Percentiles rank a stretch among this genome's conserved stretches.
phyloP scores from a whole-genome alignment of 2,113 vertebrate species.

The Xiphophorus maculatus region DNA sequence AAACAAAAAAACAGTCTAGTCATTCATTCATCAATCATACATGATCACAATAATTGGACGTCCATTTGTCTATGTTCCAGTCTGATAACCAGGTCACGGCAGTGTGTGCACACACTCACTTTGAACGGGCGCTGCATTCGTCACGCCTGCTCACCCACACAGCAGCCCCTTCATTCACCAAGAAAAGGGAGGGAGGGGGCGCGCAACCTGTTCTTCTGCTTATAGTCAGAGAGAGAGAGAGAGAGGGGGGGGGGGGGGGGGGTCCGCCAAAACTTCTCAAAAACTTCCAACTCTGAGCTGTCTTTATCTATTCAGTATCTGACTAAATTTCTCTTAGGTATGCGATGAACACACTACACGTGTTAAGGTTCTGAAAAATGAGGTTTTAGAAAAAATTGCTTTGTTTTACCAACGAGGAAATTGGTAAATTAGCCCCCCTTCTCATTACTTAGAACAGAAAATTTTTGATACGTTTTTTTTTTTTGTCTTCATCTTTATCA shows the following conservation, averaged over 20 bases:
- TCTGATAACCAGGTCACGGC: constrained; percentile 42
- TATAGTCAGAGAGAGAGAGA: not conserved
- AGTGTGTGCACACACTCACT: constrained; percentile 7
- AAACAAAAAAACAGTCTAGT: not conserved
- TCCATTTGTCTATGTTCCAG: constrained; percentile 3
- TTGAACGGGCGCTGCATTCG: constrained; percentile 44
- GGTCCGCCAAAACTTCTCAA: constrained; percentile 35
- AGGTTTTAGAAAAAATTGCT: not conserved
- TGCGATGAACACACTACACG: not conserved
- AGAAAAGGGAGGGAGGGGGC: not conserved
- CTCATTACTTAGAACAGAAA: not conserved
- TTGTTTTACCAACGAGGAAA: not conserved
- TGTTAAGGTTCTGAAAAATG: not conserved
- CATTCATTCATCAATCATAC: not conserved
- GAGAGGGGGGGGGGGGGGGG: too few relatives aligned
- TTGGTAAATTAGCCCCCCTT: not conserved
- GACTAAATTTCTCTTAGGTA: not conserved
- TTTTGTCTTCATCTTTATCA: not conserved
- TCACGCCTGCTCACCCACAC: constrained; percentile 49
- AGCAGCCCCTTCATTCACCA: constrained; percentile 39
- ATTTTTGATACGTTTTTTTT: not conserved
- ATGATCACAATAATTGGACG: constrained; percentile 31
- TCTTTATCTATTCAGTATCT: not conserved
- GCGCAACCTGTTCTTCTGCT: constrained; percentile 34
- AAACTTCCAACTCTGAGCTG: constrained; percentile 11